Evolutionary conservation across 2,797 vertebrate species (phyloP), one percentile per base, ranked within the genome.

Genomic region (Channallabes apus): DNA sequence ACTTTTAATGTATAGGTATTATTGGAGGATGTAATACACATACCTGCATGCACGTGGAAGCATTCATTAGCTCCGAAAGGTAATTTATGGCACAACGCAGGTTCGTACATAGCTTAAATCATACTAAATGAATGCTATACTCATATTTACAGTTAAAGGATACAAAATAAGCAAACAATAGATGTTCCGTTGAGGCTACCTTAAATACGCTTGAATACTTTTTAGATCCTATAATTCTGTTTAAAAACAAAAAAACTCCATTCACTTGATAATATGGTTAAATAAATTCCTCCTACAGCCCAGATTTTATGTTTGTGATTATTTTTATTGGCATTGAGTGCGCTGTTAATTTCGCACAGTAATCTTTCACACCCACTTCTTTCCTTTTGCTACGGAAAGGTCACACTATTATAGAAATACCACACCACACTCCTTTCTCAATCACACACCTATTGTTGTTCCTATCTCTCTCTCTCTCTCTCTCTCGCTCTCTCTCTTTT

Each of bases 331-430:
- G 1, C 15, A 18, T 3, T 62, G 11, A 38, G 2, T n/a, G 76
- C 24, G 35, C 77, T 24, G 58, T 41, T 72, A 41, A 14, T 8
- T 69, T 77, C 46, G n/a, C 56, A 51, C 46, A 12, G 46, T 35
- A 11, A 12, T 24, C 29, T 38, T 38, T 78, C 76, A 62, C 65
- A 62, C 56, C 12, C 17, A 1, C 65, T 62, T 20, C 32, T 9
- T 72, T 78, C 32, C 51, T 71, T 62, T 79, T 72, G 24, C 54
- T 32, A 22, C 41, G 35, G 4, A 20, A 79, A 67, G 62, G 46
- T 78, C 51, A 71, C 78, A 59, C 56, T 59, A 17, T 79, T 62
- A 78, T n/a, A 78, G 76, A 24, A 61, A 78, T 61, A 38, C 7
- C 22, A 79, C 58, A 58, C 62, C 77, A 61, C 22, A 41, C 1